phyloP scores from a whole-genome alignment of 1,140 invertebrate species.

The Euschistus heros region DNA sequence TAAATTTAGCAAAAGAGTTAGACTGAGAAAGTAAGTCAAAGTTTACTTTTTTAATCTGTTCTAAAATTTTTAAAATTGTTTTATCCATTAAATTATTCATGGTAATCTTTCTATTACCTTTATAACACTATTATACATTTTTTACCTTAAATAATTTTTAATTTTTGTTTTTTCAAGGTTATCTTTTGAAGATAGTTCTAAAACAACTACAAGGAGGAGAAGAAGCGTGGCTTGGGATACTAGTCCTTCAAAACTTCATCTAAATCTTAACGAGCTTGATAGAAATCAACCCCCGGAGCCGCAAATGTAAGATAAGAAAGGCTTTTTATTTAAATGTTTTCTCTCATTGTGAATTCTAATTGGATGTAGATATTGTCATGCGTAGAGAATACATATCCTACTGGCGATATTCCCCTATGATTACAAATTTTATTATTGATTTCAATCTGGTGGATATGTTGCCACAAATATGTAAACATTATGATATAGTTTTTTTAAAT shows the following conservation, averaged over 20 bases:
- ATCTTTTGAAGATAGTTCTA: constrained; percentile 22
- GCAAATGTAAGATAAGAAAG: neutral
- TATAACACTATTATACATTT: neutral
- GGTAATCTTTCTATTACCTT: neutral
- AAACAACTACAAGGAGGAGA: neutral
- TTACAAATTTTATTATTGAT: too few relatives aligned
- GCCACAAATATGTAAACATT: too few relatives aligned
- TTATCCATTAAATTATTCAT: neutral
- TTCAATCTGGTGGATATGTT: too few relatives aligned
- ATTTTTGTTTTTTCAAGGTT: constrained; percentile 17
- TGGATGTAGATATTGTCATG: too few relatives aligned
- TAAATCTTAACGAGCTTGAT: neutral
- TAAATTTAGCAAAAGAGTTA: constrained; percentile 29
- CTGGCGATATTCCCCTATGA: too few relatives aligned
- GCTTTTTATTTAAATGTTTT: too few relatives aligned
- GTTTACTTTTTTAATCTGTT: neutral
- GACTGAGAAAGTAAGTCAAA: constrained; percentile 29
- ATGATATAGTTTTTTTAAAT: too few relatives aligned
- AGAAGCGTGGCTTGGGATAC: constrained; percentile 21
- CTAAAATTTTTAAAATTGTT: neutral
- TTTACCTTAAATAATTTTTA: neutral
- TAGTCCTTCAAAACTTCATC: constrained; percentile 11
- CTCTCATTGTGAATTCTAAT: too few relatives aligned
- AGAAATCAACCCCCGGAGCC: neutral
- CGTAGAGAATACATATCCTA: too few relatives aligned